These are phyloP conservation scores for Rhagonycha lutea DNA, from an alignment of 2,888 invertebrate species.

Conservation along the genomic window DNA sequence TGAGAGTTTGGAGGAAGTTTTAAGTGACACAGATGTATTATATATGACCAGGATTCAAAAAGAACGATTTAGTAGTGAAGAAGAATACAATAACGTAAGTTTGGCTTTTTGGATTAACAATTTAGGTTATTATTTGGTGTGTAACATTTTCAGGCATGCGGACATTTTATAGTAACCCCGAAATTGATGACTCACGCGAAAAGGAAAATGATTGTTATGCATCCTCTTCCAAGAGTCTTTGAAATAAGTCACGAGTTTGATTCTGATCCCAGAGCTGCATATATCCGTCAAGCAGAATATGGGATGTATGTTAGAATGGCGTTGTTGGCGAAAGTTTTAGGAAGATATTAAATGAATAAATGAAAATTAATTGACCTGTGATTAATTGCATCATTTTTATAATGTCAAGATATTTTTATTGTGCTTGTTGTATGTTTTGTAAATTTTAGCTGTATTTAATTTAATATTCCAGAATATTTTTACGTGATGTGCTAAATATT, in stretches of 20 bases:
- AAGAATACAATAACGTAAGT: conserved; percentile 83
- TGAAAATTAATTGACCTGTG: neutral
- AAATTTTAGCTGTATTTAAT: neutral
- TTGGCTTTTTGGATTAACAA: neutral
- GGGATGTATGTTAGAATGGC: conserved; percentile 99
- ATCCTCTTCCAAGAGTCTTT: conserved; percentile 91
- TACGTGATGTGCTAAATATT: neutral
- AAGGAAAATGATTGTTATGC: conserved; percentile 94
- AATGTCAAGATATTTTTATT: neutral
- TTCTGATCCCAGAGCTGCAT: conserved; percentile 94
- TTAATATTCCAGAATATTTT: neutral
- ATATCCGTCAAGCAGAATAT: conserved; percentile 97
- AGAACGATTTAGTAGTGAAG: conserved; percentile 83
- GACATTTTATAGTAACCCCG: conserved; percentile 89
- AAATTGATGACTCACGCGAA: conserved; percentile 94
- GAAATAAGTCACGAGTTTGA: conserved; percentile 97
- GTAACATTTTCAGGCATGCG: conserved; percentile 71
- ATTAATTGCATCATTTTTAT: neutral
- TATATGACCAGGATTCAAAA: conserved; percentile 98
- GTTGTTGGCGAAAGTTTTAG: conserved; percentile 87
- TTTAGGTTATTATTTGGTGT: neutral
- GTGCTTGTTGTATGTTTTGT: neutral
- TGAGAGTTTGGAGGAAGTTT: conserved; percentile 78
- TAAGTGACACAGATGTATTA: conserved; percentile 93
- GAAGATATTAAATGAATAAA: conserved; percentile 53